Base-by-base conservation (phyloP, 2,113 vertebrate species). In the Clarias gariepinus region DNA sequence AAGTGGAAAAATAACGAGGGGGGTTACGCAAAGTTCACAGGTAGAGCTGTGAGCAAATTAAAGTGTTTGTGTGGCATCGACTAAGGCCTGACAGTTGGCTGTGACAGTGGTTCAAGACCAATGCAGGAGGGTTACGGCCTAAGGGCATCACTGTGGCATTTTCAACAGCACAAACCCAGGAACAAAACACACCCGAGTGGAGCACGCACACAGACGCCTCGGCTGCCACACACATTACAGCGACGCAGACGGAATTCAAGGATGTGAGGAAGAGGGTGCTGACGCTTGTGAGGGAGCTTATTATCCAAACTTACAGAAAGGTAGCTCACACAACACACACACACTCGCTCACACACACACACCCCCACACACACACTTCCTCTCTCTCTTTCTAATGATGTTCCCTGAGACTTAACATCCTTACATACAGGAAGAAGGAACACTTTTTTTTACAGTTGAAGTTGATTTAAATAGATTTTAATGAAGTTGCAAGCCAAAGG, bases 391-490 rank as follows among this genome's bases (percentile, higher is more conserved):
- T 89, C 91, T 94, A 95, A 95, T 94, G 92, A 94, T 94, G 93
- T 92, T 95, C 92, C 93, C 93, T 90, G 93, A 95, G 93, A 95
- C 92, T 92, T 91, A 76, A 87, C 89, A 79, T 92, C 92, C 88
- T 78, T 89, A 93, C 92, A 90, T 91, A 92, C 92, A 91, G 90
- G 87, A 90, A 93, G 92, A 91, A 91, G 91, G 89, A 93, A 91
- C 92, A 92, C 92, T 93, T 81, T 41, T 41, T 47, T 80, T 94
- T 91, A 90, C 90, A 69, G 89, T 87, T 95, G 94, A 95, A 95
- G 94, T 95, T 95, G 95, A 95, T 95, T 94, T 95, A 94, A 95
- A 95, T 95, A 94, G 94, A 94, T 95, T 94, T 93, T 94, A 95
- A 95, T 95, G 94, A 95, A 94, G 93, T 93, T 93, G 91, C 91